These are phyloP conservation scores for Austrolebias charrua DNA, from an alignment of 2,797 vertebrate genomes.

Conservation along the genomic window DNA sequence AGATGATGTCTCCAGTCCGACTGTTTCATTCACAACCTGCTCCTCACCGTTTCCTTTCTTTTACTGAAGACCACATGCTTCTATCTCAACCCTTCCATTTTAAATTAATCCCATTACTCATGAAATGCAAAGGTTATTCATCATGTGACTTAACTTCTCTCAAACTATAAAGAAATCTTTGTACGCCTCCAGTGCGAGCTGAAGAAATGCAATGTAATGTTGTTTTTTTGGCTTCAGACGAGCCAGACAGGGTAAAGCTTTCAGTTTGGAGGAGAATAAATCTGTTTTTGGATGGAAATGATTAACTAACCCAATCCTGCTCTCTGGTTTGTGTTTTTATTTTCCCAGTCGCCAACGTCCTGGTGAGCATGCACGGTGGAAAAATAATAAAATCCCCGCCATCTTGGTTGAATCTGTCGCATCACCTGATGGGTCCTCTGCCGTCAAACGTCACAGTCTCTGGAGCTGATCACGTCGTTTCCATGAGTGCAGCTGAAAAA, in stretches of 20 bases:
- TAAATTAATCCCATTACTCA: constrained; percentile 67
- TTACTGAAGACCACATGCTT: constrained; percentile 55
- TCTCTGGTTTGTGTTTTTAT: constrained; percentile 52
- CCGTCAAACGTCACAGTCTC: no score
- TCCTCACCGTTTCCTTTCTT: constrained; percentile 44
- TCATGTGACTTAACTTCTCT: constrained; percentile 66
- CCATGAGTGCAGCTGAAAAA: no score
- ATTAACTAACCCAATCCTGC: constrained; percentile 65
- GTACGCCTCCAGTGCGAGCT: constrained; percentile 72
- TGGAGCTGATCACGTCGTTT: no score
- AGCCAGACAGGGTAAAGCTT: constrained; percentile 74
- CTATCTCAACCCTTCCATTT: constrained; percentile 61
- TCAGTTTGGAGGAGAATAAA: constrained; percentile 77
- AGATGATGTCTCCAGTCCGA: constrained; percentile 33
- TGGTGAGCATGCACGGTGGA: constrained; percentile 52
- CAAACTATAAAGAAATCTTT: constrained; percentile 57
- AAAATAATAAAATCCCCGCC: constrained; percentile 48
- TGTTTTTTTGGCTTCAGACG: constrained; percentile 69
- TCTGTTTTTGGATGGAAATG: constrained; percentile 77
- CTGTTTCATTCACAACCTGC: constrained; percentile 58
- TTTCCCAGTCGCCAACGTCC: constrained; percentile 37
- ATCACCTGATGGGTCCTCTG: constrained; percentile 11
- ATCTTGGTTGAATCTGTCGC: constrained; percentile 44
- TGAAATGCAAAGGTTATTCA: constrained; percentile 70
- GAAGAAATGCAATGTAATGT: constrained; percentile 76